Conservation (phyloP, 2,797 vertebrate species). For the Urosaurus nigricauda region DNA sequence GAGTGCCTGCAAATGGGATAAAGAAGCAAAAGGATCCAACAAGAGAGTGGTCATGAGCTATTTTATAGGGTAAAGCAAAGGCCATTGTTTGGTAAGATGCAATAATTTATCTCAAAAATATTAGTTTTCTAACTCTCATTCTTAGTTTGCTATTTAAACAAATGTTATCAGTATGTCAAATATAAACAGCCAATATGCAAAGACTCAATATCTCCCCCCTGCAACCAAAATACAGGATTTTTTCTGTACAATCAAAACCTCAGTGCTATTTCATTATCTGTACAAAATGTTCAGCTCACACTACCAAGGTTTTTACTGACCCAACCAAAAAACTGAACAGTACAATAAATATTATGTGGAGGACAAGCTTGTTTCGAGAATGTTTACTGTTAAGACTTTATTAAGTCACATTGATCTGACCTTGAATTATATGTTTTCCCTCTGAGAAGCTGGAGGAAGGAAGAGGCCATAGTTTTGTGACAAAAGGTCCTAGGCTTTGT, state of each 20-base stretch:
- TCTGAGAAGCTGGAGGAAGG: neutral
- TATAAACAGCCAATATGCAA: neutral
- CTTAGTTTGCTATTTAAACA: neutral
- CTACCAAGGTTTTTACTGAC: slow-evolving; percentile 1
- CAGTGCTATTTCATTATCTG: slow-evolving; percentile 1
- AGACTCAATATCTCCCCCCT: neutral
- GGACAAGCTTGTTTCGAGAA: neutral
- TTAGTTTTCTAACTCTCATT: neutral
- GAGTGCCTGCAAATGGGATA: neutral
- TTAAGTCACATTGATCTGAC: neutral
- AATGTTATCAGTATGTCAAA: neutral
- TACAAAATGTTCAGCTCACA: neutral
- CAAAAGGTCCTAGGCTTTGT: neutral
- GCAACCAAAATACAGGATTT: neutral
- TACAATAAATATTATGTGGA: slow-evolving; percentile 7
- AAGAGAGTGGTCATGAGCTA: neutral
- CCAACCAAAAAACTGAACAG: neutral
- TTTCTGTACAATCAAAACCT: neutral
- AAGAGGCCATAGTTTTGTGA: neutral
- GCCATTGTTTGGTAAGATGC: neutral
- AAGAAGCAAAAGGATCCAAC: neutral
- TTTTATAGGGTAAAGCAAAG: neutral
- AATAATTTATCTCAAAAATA: neutral
- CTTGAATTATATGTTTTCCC: neutral
- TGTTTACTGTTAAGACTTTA: neutral